A percentile compares a stretch with the other conserved stretches of the same genome.
Conservation (phyloP, 2,888 invertebrate genomes). For the Nomada fucata region DNA sequence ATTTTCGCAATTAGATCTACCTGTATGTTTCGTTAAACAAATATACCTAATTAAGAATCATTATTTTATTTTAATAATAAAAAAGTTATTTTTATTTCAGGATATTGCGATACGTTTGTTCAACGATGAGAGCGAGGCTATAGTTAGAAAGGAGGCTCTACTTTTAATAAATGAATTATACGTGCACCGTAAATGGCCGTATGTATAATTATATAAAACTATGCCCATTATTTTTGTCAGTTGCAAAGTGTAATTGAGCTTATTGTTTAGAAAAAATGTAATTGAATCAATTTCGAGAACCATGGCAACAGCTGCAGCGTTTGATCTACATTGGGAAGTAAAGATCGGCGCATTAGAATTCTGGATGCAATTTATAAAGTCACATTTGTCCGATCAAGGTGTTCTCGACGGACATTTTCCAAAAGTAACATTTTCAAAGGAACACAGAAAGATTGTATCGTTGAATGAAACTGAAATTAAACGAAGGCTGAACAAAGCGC, state of each 20-base stretch:
- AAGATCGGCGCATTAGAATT: conserved; percentile 89
- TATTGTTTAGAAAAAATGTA: conserved; percentile 79
- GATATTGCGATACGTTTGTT: conserved; percentile 86
- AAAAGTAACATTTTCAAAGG: conserved; percentile 91
- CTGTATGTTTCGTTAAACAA: conserved; percentile 83
- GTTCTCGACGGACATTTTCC: conserved; percentile 93
- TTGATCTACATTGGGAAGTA: conserved; percentile 93
- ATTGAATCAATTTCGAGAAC: conserved; percentile 87
- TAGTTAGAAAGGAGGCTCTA: conserved; percentile 91
- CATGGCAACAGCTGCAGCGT: conserved; percentile 88
- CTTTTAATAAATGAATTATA: conserved; percentile 88
- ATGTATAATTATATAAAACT: conserved; percentile 64
- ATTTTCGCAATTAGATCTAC: conserved; percentile 86
- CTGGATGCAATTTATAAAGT: conserved; percentile 89
- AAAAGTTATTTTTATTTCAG: conserved; percentile 76
- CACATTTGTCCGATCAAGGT: conserved; percentile 90
- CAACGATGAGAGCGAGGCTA: conserved; percentile 90
- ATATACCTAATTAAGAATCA: conserved; percentile 34
- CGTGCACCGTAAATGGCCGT: conserved; percentile 87
- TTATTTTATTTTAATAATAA: conserved; percentile 79
- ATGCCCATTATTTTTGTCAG: not conserved
- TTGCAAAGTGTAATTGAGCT: conserved; percentile 13
- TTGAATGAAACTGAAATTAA: conserved; percentile 89
- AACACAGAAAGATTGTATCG: conserved; percentile 91
- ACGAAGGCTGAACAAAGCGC: conserved; percentile 87